These are phyloP conservation scores for Theocolax elegans DNA, from an alignment of 1,140 invertebrate genomes.

Conservation along the genomic window DNA sequence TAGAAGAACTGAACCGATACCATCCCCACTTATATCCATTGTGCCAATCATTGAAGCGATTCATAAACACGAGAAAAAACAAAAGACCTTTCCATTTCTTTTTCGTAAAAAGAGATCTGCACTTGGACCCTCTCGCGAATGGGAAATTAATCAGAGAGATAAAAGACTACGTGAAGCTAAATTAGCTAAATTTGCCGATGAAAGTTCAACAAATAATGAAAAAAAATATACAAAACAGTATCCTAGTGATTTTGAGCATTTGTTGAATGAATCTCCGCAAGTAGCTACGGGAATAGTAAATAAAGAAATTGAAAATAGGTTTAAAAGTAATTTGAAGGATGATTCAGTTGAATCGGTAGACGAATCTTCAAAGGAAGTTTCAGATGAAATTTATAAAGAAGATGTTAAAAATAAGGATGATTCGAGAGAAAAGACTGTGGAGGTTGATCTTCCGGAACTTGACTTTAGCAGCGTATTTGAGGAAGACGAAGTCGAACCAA, in stretches of 20 bases:
- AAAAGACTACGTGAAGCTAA: background rate
- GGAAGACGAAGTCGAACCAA: slow-evolving; percentile 44
- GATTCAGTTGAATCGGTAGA: slow-evolving; percentile 1
- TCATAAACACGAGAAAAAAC: background rate
- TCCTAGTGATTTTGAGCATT: slow-evolving; percentile 13
- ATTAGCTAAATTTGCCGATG: background rate
- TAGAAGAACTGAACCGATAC: slow-evolving; percentile 14
- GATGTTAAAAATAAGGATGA: slow-evolving; percentile 23
- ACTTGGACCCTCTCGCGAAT: slow-evolving; percentile 2
- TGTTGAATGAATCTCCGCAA: slow-evolving; percentile 50
- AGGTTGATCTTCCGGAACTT: slow-evolving; percentile 56
- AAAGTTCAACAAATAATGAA: background rate
- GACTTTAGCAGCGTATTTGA: slow-evolving; percentile 49
- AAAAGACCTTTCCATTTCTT: slow-evolving; percentile 19
- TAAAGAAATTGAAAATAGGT: slow-evolving; percentile 54
- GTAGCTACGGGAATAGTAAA: slow-evolving; percentile 50
- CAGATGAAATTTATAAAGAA: slow-evolving; percentile 7
- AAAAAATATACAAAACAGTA: slow-evolving; percentile 6
- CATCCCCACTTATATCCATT: background rate
- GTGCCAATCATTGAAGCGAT: slow-evolving; percentile 32
- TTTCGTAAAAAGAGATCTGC: slow-evolving; percentile 31
- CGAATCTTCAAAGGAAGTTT: slow-evolving; percentile 27
- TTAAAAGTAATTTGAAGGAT: slow-evolving; percentile 39
- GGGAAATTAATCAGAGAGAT: slow-evolving; percentile 26
- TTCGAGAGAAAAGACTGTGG: slow-evolving; percentile 40